Evolutionary conservation across 2,797 vertebrate species (phyloP), one percentile per base, ranked within the genome.

Genomic region (Falco naumanni): DNA sequence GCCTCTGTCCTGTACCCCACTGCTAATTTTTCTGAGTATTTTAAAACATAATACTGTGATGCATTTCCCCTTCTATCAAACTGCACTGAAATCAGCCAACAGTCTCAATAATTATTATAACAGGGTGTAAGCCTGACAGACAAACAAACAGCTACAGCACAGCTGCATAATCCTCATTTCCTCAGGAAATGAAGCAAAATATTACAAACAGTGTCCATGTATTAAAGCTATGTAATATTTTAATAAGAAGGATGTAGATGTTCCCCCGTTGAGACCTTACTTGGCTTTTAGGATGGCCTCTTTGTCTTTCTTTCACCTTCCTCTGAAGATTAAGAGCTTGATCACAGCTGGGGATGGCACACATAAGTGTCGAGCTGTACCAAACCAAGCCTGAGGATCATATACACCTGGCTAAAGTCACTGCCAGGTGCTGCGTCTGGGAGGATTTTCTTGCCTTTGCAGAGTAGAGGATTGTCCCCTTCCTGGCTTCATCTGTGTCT

Each of bases 121-220:
- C 0, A 0, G 7, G 39, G 19, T n/a, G 15, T 53, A 91, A 93
- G 17, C 31, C 48, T 92, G 75, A 92, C 51, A 65, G 81, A 92
- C 80, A 94, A 94, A 94, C 94, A 95, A 94, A 74, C 95, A 94
- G 89, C 51, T 63, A 65, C 48, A 96, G 43, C 71, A 89, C 96
- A 96, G 96, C 96, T 96, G 95, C 78, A 80, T 77, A 87, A 94
- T 57, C 47, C 71, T 89, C 64, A 96, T 95, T 96, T 97, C 96
- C 96, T 94, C 87, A 96, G 96, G 96, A 97, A 97, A 96, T 93
- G 57, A 95, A 94, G 68, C 45, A 85, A 96, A 92, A 92, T 87
- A 89, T 93, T 96, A 50, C 70, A 86, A 95, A 90, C 75, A 85
- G 65, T 61, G 75, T 85, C 68, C 64, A 68, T 78, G 59, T 92